Conservation (phyloP, 1,140 invertebrate species). For the Harpegnathos saltator region DNA sequence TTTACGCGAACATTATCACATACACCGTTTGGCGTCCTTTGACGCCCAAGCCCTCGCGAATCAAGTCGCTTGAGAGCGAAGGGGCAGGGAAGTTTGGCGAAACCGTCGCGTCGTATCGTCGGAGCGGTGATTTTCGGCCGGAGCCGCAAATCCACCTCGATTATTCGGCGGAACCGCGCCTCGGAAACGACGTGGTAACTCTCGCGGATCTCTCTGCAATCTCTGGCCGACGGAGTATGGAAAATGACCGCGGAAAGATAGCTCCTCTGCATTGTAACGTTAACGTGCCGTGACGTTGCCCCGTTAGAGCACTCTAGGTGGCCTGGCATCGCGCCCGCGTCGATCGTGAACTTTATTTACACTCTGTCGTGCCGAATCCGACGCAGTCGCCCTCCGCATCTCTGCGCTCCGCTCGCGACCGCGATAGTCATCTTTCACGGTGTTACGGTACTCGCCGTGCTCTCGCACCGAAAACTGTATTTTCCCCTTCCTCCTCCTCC, state of each 20-base stretch:
- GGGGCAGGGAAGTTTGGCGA: too few relatives aligned
- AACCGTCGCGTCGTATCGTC: background rate
- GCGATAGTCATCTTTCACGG: constrained; percentile 49
- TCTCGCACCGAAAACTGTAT: constrained; percentile 27
- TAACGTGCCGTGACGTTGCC: constrained; percentile 74
- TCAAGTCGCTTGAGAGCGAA: too few relatives aligned
- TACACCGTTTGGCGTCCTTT: too few relatives aligned
- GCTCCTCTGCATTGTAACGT: constrained; percentile 62
- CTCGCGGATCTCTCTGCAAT: constrained; percentile 33
- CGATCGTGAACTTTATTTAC: constrained; percentile 56
- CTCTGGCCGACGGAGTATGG: constrained; percentile 32
- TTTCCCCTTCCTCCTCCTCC: too few relatives aligned
- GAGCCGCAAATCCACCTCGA: constrained; percentile 29
- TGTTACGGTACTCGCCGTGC: constrained; percentile 31
- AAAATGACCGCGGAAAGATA: constrained; percentile 63
- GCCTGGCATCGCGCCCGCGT: constrained; percentile 37
- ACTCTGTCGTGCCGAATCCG: constrained; percentile 51
- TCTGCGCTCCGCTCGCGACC: background rate
- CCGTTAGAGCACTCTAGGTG: constrained; percentile 68
- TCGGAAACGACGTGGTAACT: constrained; percentile 26
- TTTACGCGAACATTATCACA: too few relatives aligned
- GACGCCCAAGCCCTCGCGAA: too few relatives aligned
- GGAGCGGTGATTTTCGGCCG: too few relatives aligned
- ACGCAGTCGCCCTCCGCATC: background rate
- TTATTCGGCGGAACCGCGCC: constrained; percentile 18